Conservation (phyloP, 2,113 vertebrate genomes). For the Esox niger region DNA sequence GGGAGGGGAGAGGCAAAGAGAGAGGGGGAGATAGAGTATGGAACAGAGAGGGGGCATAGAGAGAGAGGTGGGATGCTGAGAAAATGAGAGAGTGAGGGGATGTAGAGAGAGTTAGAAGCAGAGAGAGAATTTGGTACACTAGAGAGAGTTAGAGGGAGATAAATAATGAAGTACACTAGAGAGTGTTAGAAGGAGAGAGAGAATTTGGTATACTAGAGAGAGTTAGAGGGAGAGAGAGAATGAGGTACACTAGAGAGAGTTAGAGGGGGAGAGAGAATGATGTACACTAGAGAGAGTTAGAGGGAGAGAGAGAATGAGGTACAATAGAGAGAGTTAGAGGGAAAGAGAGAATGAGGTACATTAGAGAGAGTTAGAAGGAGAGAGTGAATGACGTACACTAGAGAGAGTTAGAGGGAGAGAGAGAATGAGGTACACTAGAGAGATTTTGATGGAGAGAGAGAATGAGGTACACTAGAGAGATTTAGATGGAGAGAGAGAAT, state of each 20-base stretch:
- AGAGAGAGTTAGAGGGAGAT: background rate
- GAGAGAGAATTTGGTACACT: no score
- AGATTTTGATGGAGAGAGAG: background rate
- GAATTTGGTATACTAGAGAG: no score
- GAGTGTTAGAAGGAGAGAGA: background rate
- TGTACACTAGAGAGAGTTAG: background rate
- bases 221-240: background rate
- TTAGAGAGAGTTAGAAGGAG: background rate
- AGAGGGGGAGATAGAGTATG: constrained; percentile 1
- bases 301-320: background rate
- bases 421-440: background rate
- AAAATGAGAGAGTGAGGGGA: no score
- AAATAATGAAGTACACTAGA: no score
- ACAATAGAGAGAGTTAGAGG: background rate
- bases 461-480: background rate
- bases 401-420: background rate
- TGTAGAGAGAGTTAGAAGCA: background rate
- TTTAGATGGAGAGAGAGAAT: background rate
- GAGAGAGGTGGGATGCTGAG: no score
- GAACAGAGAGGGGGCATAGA: background rate
- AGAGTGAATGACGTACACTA: background rate
- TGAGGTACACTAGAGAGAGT: background rate
- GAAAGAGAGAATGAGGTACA: constrained; percentile 9
- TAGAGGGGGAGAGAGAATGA: background rate
- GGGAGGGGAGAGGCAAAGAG: constrained; percentile 1